Conservation (phyloP, 2,113 vertebrate genomes). For the Pachypanchax playfairii region DNA sequence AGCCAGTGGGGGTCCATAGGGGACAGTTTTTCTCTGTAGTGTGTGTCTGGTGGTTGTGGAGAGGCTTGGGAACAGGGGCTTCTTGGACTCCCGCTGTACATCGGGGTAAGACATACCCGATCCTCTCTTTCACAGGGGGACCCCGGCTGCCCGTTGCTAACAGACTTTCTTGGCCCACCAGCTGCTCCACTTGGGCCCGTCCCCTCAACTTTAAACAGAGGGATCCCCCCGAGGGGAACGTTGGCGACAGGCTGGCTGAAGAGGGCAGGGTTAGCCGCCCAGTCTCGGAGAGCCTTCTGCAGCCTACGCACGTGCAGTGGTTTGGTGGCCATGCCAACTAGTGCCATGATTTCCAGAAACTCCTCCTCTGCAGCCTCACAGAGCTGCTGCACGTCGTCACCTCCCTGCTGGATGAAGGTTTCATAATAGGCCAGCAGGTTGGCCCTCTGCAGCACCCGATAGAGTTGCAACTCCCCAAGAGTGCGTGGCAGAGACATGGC, state of each 20-base stretch:
- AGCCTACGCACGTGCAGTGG: conserved; percentile 95
- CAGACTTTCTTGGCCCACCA: conserved; percentile 78
- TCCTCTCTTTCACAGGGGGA: conserved; percentile 83
- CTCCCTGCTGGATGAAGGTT: conserved; percentile 99
- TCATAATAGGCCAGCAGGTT: conserved; percentile 97
- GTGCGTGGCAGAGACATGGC: conserved; percentile 94
- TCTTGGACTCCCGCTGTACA: conserved; percentile 85
- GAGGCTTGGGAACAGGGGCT: conserved; percentile 91
- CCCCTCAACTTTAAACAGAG: conserved; percentile 90
- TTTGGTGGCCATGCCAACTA: conserved; percentile 98
- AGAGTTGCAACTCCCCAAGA: conserved; percentile 96
- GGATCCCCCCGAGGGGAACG: conserved; percentile 87
- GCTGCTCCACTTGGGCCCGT: conserved; percentile 68
- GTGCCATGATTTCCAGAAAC: conserved; percentile 98
- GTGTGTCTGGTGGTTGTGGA: conserved; percentile 74
- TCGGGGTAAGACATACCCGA: conserved; percentile 80
- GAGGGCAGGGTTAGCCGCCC: conserved; percentile 92
- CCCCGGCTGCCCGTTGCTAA: conserved; percentile 87
- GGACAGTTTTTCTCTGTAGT: conserved; percentile 83
- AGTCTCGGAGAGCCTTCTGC: conserved; percentile 95
- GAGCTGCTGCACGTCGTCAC: conserved; percentile 96
- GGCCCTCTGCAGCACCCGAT: conserved; percentile 93
- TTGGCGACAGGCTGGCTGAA: conserved; percentile 91
- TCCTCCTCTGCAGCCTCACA: conserved; percentile 97
- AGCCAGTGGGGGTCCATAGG: conserved; percentile 89